A percentile compares a stretch with the other conserved stretches of the same genome.
Evolutionary conservation across 2,113 vertebrate genomes (phyloP).

Genomic region (Sorex fumeus): DNA sequence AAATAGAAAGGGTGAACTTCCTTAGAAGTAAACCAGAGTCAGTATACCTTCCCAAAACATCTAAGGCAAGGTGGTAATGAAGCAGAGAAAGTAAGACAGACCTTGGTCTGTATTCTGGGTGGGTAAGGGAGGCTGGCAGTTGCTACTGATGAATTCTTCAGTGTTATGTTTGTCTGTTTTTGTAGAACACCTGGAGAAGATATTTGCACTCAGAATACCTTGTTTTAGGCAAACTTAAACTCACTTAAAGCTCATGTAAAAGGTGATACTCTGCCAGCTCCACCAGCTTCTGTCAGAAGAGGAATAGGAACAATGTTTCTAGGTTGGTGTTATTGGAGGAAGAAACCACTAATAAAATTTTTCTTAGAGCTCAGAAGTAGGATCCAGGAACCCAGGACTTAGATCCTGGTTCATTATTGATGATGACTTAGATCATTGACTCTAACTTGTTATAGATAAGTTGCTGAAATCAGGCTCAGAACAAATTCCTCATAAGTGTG

Average conservation of each 20-base stretch:
- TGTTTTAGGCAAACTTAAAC: not conserved
- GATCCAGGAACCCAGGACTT: too few relatives aligned
- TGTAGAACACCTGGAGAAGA: not conserved
- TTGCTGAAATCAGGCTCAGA: not conserved
- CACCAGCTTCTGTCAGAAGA: not conserved
- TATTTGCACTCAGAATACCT: not conserved
- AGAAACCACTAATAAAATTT: not conserved
- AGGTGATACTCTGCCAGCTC: not conserved
- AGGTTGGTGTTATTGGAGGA: not conserved
- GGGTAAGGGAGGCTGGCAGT: not conserved
- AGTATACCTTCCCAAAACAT: not conserved
- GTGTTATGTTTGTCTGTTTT: not conserved
- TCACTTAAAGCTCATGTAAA: not conserved
- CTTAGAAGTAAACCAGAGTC: conserved; percentile 30
- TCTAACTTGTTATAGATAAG: not conserved
- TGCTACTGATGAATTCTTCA: not conserved
- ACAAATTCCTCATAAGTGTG: not conserved
- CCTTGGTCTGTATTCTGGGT: not conserved
- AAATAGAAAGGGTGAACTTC: conserved; percentile 32
- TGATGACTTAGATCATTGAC: not conserved
- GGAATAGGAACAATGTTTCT: not conserved
- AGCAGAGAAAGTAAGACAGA: not conserved
- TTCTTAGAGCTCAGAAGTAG: not conserved
- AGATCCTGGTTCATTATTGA: not conserved
- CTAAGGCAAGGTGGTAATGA: not conserved